Conservation (phyloP, 2,113 vertebrate genomes). For the Zosterops pallidus region DNA sequence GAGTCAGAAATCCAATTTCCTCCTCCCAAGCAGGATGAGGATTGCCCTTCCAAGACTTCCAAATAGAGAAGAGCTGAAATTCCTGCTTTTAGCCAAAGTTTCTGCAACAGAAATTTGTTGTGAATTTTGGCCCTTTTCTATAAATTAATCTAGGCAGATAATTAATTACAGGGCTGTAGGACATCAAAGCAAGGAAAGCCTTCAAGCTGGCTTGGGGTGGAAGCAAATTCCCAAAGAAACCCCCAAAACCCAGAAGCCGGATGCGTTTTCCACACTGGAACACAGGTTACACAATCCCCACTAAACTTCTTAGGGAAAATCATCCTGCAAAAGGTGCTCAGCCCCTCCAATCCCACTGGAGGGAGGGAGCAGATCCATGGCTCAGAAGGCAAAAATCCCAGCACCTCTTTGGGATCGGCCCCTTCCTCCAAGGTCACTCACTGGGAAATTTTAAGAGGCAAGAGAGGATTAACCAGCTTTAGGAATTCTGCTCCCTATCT, state of each 20-base stretch:
- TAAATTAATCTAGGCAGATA: no score
- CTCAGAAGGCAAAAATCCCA: background rate
- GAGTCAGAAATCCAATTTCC: background rate
- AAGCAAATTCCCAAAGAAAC: background rate
- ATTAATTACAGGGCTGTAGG: background rate
- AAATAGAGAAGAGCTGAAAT: background rate
- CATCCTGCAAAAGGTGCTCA: background rate
- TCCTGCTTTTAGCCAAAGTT: background rate
- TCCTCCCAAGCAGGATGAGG: background rate
- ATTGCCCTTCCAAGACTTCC: fast-evolving
- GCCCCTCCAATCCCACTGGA: background rate
- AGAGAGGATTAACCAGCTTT: background rate
- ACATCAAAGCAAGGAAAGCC: background rate
- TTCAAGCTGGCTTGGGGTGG: background rate
- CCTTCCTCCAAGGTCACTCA: background rate
- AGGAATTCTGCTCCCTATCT: background rate
- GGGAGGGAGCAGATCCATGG: background rate
- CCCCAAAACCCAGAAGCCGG: fast-evolving
- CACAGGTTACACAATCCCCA: background rate
- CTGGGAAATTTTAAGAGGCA: background rate
- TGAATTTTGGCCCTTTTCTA: background rate
- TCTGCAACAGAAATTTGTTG: background rate
- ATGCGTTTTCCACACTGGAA: background rate
- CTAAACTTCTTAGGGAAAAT: background rate
- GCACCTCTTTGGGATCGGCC: background rate